Percentiles rank a stretch among this genome's conserved stretches.
Conservation (phyloP, 2,797 vertebrate species). For the Poeciliopsis turneri region DNA sequence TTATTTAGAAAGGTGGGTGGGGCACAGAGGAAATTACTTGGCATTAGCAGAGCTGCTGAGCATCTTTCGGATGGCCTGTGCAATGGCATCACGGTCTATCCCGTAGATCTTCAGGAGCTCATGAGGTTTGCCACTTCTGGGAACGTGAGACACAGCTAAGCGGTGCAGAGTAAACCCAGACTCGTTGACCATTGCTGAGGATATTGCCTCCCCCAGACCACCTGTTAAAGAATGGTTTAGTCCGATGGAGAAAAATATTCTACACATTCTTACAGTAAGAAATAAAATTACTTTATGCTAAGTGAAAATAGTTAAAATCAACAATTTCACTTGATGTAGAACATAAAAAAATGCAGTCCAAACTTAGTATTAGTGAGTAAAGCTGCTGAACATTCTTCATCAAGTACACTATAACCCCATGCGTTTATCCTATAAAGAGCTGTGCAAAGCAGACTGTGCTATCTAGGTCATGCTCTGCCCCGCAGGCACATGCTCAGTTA, state of each 20-base stretch:
- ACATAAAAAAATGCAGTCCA: slow-evolving; percentile 9
- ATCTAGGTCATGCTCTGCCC: slow-evolving; percentile 81
- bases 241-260: not conserved
- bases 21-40: slow-evolving; percentile 67
- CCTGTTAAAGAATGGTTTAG: slow-evolving; percentile 69
- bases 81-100: slow-evolving; percentile 82
- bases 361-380: slow-evolving; percentile 40
- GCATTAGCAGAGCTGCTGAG: slow-evolving; percentile 76
- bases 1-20: slow-evolving; percentile 41
- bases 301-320: not conserved
- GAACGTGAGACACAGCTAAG: slow-evolving; percentile 81
- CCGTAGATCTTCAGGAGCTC: slow-evolving; percentile 84
- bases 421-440: slow-evolving; percentile 46
- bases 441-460: slow-evolving; percentile 66
- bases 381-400: slow-evolving; percentile 48
- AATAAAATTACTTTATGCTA: not conserved
- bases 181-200: slow-evolving; percentile 81
- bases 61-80: slow-evolving; percentile 78
- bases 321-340: slow-evolving; percentile 8
- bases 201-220: slow-evolving; percentile 87
- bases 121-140: slow-evolving; percentile 78
- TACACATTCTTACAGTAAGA: not conserved
- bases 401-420: slow-evolving; percentile 47
- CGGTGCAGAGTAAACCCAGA: slow-evolving; percentile 79
- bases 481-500: slow-evolving; percentile 71